phyloP scores from a whole-genome alignment of 2,888 invertebrate species.

The Ectemnius lituratus region DNA sequence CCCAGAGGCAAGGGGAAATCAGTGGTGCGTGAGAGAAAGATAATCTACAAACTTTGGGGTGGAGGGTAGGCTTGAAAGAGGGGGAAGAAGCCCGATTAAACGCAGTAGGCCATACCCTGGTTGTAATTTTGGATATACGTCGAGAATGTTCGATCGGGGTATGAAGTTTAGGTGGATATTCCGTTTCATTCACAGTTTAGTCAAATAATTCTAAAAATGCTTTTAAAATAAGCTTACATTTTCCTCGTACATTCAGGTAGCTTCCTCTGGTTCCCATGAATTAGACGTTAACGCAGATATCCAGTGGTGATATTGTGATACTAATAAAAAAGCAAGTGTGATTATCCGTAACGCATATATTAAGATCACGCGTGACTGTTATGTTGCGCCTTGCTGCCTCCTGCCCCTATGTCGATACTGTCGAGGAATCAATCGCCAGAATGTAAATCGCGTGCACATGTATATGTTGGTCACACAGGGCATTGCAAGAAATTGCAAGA shows the following conservation, averaged over 20 bases:
- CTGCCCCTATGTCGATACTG: conserved; percentile 1
- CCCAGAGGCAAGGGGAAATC: conserved; percentile 12
- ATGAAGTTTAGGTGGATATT: too few relatives aligned
- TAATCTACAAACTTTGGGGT: conserved; percentile 2
- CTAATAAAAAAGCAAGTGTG: conserved; percentile 64
- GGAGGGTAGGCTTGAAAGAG: too few relatives aligned
- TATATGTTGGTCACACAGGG: not conserved
- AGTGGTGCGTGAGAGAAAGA: not conserved
- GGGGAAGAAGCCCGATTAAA: too few relatives aligned
- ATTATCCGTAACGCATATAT: conserved; percentile 44
- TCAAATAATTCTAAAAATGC: too few relatives aligned
- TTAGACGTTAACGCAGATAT: conserved; percentile 54
- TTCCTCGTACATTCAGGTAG: not conserved
- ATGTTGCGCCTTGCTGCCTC: conserved; percentile 3
- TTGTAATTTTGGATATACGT: too few relatives aligned
- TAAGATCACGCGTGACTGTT: conserved; percentile 22
- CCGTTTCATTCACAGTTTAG: too few relatives aligned
- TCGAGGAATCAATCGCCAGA: conserved; percentile 1
- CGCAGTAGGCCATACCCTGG: too few relatives aligned
- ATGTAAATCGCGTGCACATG: not conserved
- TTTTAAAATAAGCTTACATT: too few relatives aligned
- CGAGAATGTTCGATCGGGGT: too few relatives aligned
- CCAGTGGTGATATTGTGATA: conserved; percentile 73
- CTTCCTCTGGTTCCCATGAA: not conserved
- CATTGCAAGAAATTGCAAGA: conserved; percentile 1